Conservation (phyloP, 2,888 invertebrate species). For the Kryphioiulus occultus region DNA sequence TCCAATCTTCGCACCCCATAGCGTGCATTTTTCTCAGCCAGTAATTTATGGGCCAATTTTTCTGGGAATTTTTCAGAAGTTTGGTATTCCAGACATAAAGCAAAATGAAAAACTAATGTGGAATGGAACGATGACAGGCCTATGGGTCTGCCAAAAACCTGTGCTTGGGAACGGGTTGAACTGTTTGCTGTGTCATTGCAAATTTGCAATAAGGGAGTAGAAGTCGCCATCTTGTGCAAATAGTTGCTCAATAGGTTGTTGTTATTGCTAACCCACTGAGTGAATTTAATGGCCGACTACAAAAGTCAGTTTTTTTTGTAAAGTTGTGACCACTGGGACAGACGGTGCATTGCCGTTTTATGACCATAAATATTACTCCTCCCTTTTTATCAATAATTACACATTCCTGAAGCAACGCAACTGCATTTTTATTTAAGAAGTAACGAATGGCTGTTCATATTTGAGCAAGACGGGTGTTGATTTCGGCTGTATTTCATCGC, state of each 20-base stretch:
- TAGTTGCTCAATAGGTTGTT: neutral
- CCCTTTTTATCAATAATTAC: neutral
- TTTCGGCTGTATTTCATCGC: neutral
- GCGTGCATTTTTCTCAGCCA: neutral
- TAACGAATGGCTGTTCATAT: neutral
- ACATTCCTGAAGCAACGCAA: neutral
- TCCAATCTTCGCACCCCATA: neutral
- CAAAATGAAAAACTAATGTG: too few species aligned
- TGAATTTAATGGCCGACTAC: neutral
- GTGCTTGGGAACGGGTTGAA: neutral
- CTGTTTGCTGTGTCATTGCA: constrained; percentile 18
- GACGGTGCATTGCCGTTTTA: neutral
- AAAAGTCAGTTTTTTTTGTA: neutral
- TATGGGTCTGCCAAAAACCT: neutral
- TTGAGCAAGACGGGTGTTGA: neutral
- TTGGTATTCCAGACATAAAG: too few species aligned
- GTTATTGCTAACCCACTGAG: neutral
- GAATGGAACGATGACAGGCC: too few species aligned
- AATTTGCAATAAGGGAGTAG: neutral
- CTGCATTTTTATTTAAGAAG: neutral
- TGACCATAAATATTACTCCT: neutral
- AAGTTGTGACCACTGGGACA: neutral
- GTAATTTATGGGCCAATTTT: neutral
- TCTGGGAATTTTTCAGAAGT: too few species aligned
- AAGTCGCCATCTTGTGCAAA: neutral